Percentiles rank a stretch among this genome's conserved stretches.
Evolutionary conservation across 1,140 invertebrate species (phyloP).

Genomic region (Anthonomus grandis): DNA sequence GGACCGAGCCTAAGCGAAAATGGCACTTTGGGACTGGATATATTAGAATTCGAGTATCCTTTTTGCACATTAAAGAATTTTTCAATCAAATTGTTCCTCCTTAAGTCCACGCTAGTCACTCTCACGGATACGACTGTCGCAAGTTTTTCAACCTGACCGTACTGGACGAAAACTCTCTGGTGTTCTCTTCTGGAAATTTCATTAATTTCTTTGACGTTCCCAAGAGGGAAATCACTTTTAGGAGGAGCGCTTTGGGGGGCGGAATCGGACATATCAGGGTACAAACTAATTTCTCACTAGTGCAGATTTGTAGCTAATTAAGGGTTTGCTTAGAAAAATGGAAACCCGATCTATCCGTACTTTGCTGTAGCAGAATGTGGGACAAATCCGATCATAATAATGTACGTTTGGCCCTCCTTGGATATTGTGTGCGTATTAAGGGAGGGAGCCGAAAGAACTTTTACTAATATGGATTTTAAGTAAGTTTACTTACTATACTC

Average conservation of each 20-base stretch:
- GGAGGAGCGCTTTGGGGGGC: slow-evolving; percentile 67
- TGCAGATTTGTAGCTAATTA: background rate
- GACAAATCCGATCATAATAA: slow-evolving; percentile 73
- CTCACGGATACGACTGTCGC: slow-evolving; percentile 83
- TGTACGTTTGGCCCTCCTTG: slow-evolving; percentile 79
- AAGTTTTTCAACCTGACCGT: slow-evolving; percentile 76
- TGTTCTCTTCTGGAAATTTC: slow-evolving; percentile 78
- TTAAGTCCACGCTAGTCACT: slow-evolving; percentile 57
- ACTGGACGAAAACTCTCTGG: slow-evolving; percentile 66
- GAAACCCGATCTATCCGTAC: slow-evolving; percentile 58
- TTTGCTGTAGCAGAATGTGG: slow-evolving; percentile 85
- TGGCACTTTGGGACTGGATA: slow-evolving; percentile 39
- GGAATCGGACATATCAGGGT: slow-evolving; percentile 79
- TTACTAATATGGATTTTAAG: slow-evolving; percentile 75
- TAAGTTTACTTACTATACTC: no score
- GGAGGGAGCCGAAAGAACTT: slow-evolving; percentile 70
- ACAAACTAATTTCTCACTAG: slow-evolving; percentile 1
- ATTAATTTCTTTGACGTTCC: slow-evolving; percentile 71
- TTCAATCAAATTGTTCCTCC: slow-evolving; percentile 12
- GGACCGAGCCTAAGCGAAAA: slow-evolving; percentile 37
- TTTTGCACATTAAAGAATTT: slow-evolving; percentile 13
- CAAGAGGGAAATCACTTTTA: slow-evolving; percentile 63
- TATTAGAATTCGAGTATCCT: slow-evolving; percentile 48
- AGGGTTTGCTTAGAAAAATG: slow-evolving; percentile 65
- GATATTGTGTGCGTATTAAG: slow-evolving; percentile 68